A percentile compares a stretch with the other conserved stretches of the same genome.
phyloP scores from a whole-genome alignment of 2,797 vertebrate genomes.

The Prionace glauca region DNA sequence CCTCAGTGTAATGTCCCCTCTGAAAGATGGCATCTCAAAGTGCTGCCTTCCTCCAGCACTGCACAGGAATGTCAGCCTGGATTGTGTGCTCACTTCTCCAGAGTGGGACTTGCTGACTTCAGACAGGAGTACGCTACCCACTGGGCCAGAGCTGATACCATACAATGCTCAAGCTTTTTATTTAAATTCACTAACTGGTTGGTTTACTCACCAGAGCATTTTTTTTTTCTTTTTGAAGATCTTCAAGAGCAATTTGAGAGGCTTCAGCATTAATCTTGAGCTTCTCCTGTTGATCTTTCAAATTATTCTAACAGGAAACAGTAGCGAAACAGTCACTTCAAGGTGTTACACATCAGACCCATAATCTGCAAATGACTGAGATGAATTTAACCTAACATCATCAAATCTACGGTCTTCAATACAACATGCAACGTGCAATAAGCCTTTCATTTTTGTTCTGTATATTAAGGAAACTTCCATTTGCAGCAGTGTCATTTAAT shows the following conservation, averaged over 20 bases:
- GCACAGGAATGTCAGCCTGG: background rate
- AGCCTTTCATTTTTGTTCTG: background rate
- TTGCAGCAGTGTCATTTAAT: background rate
- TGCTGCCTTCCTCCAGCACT: background rate
- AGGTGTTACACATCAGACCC: background rate
- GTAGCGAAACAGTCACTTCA: background rate
- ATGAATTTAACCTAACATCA: background rate
- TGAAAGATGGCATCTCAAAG: background rate
- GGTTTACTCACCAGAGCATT: constrained; percentile 15
- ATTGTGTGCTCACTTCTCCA: no score
- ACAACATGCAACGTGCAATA: background rate
- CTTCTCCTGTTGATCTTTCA: constrained; percentile 23
- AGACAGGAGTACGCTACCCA: background rate
- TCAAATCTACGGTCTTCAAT: background rate
- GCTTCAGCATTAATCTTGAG: background rate
- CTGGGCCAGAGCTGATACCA: background rate
- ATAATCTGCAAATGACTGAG: background rate
- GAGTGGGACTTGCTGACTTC: background rate
- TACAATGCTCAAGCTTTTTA: background rate
- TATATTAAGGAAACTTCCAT: background rate
- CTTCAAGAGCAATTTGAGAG: background rate
- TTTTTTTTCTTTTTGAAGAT: constrained; percentile 14
- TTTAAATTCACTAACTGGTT: background rate
- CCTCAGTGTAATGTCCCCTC: background rate
- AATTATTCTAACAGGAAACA: constrained; percentile 2